Conservation (phyloP, 1,140 invertebrate species). For the Drosophila repleta region DNA sequence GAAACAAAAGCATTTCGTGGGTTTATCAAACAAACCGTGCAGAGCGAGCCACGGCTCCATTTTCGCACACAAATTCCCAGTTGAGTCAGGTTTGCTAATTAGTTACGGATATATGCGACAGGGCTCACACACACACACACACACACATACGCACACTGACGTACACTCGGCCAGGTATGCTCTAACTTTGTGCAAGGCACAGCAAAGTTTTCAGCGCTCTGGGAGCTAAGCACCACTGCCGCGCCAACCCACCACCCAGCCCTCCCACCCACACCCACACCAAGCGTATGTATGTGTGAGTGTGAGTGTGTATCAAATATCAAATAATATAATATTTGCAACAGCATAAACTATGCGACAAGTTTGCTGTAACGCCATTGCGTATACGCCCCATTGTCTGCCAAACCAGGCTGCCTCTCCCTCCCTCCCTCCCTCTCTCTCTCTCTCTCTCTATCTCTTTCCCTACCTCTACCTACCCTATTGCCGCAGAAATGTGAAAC, state of each 20-base stretch:
- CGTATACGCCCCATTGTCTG: conserved; percentile 64
- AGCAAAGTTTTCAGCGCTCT: conserved; percentile 55
- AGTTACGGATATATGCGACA: conserved; percentile 76
- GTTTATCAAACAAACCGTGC: conserved; percentile 49
- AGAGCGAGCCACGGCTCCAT: conserved; percentile 6
- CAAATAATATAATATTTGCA: conserved; percentile 68
- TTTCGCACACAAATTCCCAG: conserved; percentile 45
- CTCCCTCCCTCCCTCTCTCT: not conserved
- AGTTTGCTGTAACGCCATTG: conserved; percentile 49
- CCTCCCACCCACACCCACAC: not conserved
- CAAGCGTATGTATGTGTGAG: not conserved
- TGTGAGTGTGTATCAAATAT: conserved; percentile 41
- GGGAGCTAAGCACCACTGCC: conserved; percentile 30
- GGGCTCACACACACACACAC: conserved; percentile 21
- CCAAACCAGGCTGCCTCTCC: not conserved
- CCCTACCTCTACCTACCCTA: too few relatives aligned
- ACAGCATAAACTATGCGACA: conserved; percentile 55
- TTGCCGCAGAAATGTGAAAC: too few relatives aligned
- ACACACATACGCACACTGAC: too few relatives aligned
- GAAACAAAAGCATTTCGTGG: conserved; percentile 66
- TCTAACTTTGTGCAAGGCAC: conserved; percentile 40
- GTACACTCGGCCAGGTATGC: conserved; percentile 15
- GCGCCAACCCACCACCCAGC: not conserved
- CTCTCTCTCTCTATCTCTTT: not conserved
- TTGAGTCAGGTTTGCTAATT: conserved; percentile 77